Base-by-base conservation (phyloP, 1,140 invertebrate species). In the Andrena cerasifolii region DNA sequence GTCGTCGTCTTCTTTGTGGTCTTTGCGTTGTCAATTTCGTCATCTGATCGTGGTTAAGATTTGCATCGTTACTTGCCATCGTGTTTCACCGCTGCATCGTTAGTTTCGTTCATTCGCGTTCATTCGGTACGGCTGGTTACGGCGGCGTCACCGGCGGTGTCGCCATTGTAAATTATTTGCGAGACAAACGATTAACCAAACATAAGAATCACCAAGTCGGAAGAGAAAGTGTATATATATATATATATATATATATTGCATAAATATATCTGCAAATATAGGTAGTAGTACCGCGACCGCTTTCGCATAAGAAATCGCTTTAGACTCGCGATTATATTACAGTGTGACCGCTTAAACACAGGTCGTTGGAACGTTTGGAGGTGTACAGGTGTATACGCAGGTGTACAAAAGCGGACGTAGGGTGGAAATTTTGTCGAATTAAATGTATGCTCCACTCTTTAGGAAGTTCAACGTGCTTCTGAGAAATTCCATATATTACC, bases 141-240 rank as follows among this genome's bases (percentile, higher is more conserved):
- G 47, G 58, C 45, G 75, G 26, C 56, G 47, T 72, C 24, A 33
- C 59, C 51, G 59, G 62, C 31, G 10, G 3, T 40, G 49, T 43
- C 43, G 40, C 61, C 74, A 49, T 31, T 14, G 4, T 62, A n/a
- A 33, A 18, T 47, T 66, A n/a, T 49, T 58, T 76, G 66, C 66
- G 33, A 26, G 65, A 21, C 12, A 21, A 24, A 54, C 43, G 21
- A 33, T 70, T 54, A 10, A 3, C 28, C 12, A 43, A 33, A 40
- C 10, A 5, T 3, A 28, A 36, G 36, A 0, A 8, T 5, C 24
- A 14, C 0, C n/a, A 49, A 6, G 8, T 58, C 36, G 36, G 16
- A 28, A 16, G n/a, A n/a, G n/a, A n/a, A n/a, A n/a, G n/a, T n/a
- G n/a, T n/a, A n/a, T n/a, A n/a, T n/a, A n/a, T n/a, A n/a, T n/a